These are phyloP conservation scores for Athalia circularis DNA, from an alignment of 2,888 invertebrate species.

Conservation along the genomic window DNA sequence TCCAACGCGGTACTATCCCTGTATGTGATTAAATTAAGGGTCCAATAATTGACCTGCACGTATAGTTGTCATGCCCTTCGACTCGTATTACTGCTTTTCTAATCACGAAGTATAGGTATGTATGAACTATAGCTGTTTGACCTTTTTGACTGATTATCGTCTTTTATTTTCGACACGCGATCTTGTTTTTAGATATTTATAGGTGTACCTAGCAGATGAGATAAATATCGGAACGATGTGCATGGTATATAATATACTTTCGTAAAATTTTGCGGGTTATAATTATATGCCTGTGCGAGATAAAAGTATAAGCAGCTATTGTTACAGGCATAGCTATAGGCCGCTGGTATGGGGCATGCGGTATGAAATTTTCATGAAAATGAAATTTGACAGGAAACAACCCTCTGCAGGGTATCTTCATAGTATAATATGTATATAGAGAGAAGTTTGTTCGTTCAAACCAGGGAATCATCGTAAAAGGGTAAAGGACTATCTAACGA, in stretches of 20 bases:
- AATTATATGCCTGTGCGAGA: not conserved
- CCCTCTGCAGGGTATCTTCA: conserved; percentile 44
- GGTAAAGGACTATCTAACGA: conserved; percentile 55
- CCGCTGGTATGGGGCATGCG: not conserved
- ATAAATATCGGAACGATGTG: too few relatives aligned
- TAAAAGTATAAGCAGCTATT: too few relatives aligned
- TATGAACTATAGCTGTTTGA: conserved; percentile 1
- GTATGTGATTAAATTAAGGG: conserved; percentile 9
- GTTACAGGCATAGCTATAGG: too few relatives aligned
- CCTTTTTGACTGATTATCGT: conserved; percentile 2
- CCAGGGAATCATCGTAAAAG: conserved; percentile 57
- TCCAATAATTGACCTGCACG: conserved; percentile 21
- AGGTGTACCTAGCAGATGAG: not conserved
- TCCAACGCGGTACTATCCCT: not conserved
- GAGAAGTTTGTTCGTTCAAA: conserved; percentile 40
- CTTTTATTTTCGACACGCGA: conserved; percentile 23
- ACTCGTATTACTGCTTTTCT: conserved; percentile 1
- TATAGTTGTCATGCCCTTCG: not conserved
- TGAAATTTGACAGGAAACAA: conserved; percentile 56
- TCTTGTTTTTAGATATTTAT: not conserved
- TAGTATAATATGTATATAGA: not conserved
- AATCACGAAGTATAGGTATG: conserved; percentile 22
- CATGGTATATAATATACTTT: too few relatives aligned
- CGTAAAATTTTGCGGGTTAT: conserved; percentile 4
- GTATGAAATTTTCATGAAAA: conserved; percentile 56